Evolutionary conservation across 92 coral and sea anemone genomes (phyloP), one percentile per base, ranked within the genome.

Genomic region (Meandrina meandrites): DNA sequence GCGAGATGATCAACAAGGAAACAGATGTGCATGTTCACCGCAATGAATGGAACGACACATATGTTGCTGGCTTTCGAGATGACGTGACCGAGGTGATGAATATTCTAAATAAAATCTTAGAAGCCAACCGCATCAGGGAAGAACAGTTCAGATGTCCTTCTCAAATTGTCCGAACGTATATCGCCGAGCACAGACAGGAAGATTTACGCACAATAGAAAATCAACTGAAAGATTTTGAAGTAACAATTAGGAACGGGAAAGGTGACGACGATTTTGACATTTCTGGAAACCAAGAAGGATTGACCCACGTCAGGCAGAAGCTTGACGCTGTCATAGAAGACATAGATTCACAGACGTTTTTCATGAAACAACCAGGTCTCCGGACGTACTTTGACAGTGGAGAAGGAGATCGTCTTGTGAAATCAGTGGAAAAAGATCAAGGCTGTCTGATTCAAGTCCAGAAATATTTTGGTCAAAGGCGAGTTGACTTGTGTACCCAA

Each of bases 281-380:
- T 66, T 86, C 81, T 84, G 98, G 98, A 18, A 90, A 90, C 42
- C 91, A 86, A 77, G 88, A 87, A 75, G 98, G 98, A 13, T 75
- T 92, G 18, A 60, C 10, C n/a, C 88, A 78, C 8, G 67, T 35
- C 17, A 31, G 51, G 37, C 58, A 12, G 50, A 67, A 56, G 47
- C 91, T 90, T 45, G 76, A 83, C 30, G 27, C 19, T 5, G 89
- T 92, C 22, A 35, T 78, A 9, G 50, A 51, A 17, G 58, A 37
- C 5, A 84, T 64, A 6, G 86, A 10, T 28, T 76, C 67, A 34
- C 27, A 68, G 11, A 57, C 56, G 32, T 57, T 86, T 58, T 88
- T 90, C 8, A 77, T 87, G 17, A 83, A 85, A 19, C 96, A 90
- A 81, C 94, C 97, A 22, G 98, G 98, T 16, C 77, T 94, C 8